Evolutionary conservation across 2,888 invertebrate species (phyloP), one percentile per base, ranked within the genome.

Genomic region (Aphidius colemani): DNA sequence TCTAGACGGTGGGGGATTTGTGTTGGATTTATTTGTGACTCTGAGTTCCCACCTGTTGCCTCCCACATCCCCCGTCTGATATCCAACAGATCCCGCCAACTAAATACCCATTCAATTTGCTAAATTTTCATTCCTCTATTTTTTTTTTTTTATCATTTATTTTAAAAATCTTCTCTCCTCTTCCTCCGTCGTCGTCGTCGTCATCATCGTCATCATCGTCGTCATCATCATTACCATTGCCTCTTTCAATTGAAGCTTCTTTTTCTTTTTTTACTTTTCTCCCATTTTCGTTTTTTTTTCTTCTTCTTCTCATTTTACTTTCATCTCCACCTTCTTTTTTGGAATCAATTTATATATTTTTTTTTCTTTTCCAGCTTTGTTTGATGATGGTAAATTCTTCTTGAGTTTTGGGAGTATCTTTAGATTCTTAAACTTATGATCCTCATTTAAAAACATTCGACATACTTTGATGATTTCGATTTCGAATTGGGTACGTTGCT

Each of bases 31-130:
- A 78, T 79, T 79, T 78, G 76, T 72, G 75, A 76, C 73, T 75
- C 74, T 71, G 64, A 56, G 72, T 78, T 78, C 72, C 79, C 80
- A 79, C 80, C 79, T 80, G 80, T 80, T 80, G 79, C 79, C 78
- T 78, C 76, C 75, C 72, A 72, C 74, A 70, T 74, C 30, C 30
- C 30, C 30, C 30, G 30, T 45, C n/a, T 46, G 44, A 30, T 30
- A 30, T 70, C 69, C 68, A 64, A 69, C 68, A 63, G 68, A 63
- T 60, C 56, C 69, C 67, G 58, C 59, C 40, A 64, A 60, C 65
- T 59, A 64, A 43, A 59, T 63, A 58, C 53, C 61, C 63, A 63
- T 65, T 45, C 64, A 65, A 61, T 58, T 63, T 49, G 60, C 63
- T 56, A 58, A 51, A 57, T 51, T 60, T 63, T 63, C 46, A 55